Percentiles rank a stretch among this genome's conserved stretches.
Evolutionary conservation across 2,888 invertebrate genomes (phyloP).

Genomic region (Brachyopa scutellaris): DNA sequence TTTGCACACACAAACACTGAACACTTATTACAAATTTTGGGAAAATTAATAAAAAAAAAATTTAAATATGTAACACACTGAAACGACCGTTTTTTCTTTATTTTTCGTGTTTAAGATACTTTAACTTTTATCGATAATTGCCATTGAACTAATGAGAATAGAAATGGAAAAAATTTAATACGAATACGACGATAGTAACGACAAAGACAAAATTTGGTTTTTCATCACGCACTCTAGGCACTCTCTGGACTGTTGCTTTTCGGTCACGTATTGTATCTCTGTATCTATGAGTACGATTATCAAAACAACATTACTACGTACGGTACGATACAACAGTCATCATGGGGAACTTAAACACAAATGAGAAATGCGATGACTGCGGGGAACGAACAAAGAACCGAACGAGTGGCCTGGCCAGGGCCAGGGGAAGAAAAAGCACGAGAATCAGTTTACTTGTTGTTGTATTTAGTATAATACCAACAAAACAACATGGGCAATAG

Average conservation of each 20-base stretch:
- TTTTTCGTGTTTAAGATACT: slow-evolving; percentile 3
- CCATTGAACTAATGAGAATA: slow-evolving; percentile 24
- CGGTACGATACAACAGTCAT: slow-evolving; percentile 64
- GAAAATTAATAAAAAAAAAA: not conserved
- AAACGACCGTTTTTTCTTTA: not conserved
- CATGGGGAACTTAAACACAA: slow-evolving; percentile 68
- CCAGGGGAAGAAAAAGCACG: slow-evolving; percentile 52
- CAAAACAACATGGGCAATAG: slow-evolving; percentile 21
- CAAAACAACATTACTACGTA: slow-evolving; percentile 62
- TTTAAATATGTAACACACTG: slow-evolving; percentile 25
- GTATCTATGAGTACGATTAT: too few species aligned
- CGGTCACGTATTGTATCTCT: slow-evolving; percentile 68
- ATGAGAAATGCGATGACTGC: slow-evolving; percentile 63
- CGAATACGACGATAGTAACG: slow-evolving; percentile 30
- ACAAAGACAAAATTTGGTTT: slow-evolving; percentile 46
- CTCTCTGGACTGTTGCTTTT: slow-evolving; percentile 69
- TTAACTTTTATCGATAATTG: slow-evolving; percentile 25
- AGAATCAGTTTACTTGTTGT: slow-evolving; percentile 3
- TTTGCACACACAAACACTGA: slow-evolving; percentile 4
- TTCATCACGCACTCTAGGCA: slow-evolving; percentile 54
- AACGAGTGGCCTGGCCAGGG: slow-evolving; percentile 18
- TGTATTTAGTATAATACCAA: not conserved
- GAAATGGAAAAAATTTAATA: slow-evolving; percentile 23
- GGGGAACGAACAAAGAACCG: slow-evolving; percentile 66
- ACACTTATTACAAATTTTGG: slow-evolving; percentile 1